Conservation (phyloP, 2,113 vertebrate species). For the Orcinus orca region DNA sequence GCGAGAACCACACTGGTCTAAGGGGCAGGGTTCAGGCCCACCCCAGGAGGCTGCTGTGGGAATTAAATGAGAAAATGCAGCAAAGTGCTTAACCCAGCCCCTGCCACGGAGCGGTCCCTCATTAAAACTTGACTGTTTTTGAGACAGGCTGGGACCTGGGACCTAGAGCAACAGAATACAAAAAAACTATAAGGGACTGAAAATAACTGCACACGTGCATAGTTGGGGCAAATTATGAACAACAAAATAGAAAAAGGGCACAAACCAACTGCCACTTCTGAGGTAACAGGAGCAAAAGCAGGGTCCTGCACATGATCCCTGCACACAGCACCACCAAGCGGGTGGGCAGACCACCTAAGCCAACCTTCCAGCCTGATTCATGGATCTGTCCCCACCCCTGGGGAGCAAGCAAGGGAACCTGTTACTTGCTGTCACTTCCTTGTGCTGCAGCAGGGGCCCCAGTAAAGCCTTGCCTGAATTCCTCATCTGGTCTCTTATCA, state of each 20-base stretch:
- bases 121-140: background rate
- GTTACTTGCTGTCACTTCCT: background rate
- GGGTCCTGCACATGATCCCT: background rate
- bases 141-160: background rate
- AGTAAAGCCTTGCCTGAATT: background rate
- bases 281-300: background rate
- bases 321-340: no score
- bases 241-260: no score
- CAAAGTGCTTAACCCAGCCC: background rate
- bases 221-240: background rate
- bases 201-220: background rate
- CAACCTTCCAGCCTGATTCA: background rate
- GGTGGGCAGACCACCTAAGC: background rate
- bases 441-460: background rate
- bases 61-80: background rate
- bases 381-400: accelerated
- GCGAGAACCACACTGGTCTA: background rate
- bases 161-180: background rate
- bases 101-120: background rate
- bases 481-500: background rate
- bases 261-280: background rate
- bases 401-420: background rate
- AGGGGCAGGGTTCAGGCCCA: no score
- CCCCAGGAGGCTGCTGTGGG: background rate
- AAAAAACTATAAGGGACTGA: background rate